A percentile compares a stretch with the other conserved stretches of the same genome.
Conservation (phyloP, 1,140 invertebrate species). For the Dryas iulia region DNA sequence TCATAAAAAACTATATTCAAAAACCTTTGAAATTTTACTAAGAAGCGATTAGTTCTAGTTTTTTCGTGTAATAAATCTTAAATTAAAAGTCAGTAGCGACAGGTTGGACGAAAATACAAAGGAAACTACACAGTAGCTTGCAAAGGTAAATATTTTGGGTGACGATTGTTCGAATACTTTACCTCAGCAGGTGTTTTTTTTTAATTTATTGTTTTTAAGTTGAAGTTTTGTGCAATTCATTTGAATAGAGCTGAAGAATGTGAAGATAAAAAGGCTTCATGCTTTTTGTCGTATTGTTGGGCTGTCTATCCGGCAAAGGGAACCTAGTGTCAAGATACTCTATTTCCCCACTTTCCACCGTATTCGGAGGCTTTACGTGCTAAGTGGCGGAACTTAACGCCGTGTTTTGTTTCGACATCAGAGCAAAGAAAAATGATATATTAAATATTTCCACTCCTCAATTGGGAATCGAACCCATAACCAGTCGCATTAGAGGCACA, state of each 20-base stretch:
- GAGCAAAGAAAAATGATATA: too few relatives aligned
- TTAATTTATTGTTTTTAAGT: neutral
- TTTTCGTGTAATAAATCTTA: conserved; percentile 24
- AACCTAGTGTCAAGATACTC: too few relatives aligned
- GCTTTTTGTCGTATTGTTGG: too few relatives aligned
- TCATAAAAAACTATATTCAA: neutral
- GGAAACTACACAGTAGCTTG: conserved; percentile 32
- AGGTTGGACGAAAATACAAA: conserved; percentile 38
- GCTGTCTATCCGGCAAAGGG: too few relatives aligned
- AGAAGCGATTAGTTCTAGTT: neutral
- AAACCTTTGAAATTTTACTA: neutral
- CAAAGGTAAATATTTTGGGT: conserved; percentile 59
- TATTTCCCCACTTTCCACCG: too few relatives aligned
- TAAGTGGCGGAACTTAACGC: too few relatives aligned
- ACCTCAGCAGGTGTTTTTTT: conserved; percentile 21
- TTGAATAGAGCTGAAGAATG: neutral
- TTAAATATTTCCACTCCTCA: too few relatives aligned
- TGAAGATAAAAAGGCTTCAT: too few relatives aligned
- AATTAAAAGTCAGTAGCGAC: conserved; percentile 30
- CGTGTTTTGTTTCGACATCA: too few relatives aligned
- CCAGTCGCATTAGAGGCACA: too few relatives aligned
- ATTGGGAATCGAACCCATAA: too few relatives aligned
- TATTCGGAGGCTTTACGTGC: too few relatives aligned
- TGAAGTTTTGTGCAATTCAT: conserved; percentile 12
- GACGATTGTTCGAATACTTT: conserved; percentile 34